phyloP scores from a whole-genome alignment of 2,888 invertebrate genomes.

The Machimus rusticus region DNA sequence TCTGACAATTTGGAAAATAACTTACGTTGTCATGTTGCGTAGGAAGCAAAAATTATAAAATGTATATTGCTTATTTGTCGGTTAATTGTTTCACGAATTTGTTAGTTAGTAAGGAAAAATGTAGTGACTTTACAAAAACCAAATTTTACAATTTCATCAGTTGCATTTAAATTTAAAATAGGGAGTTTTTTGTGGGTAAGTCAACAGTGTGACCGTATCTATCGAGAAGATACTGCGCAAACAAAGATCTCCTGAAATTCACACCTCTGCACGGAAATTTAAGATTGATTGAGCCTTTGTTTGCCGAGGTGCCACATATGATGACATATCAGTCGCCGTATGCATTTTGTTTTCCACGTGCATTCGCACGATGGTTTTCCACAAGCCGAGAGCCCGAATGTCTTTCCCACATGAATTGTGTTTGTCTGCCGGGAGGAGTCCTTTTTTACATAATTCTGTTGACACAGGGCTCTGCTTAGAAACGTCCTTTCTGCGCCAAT shows the following conservation, averaged over 20 bases:
- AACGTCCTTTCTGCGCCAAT: not conserved
- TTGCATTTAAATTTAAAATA: not conserved
- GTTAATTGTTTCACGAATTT: too few relatives aligned
- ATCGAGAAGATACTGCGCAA: not conserved
- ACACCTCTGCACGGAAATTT: not conserved
- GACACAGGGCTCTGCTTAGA: slow-evolving; percentile 9
- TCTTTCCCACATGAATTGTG: slow-evolving; percentile 13
- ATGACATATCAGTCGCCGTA: slow-evolving; percentile 21
- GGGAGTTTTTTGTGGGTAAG: not conserved
- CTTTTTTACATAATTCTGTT: slow-evolving; percentile 42
- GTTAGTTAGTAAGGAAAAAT: too few relatives aligned
- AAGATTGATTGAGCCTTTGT: slow-evolving; percentile 23
- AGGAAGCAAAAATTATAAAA: not conserved
- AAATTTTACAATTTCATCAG: not conserved
- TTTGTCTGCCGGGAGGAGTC: not conserved
- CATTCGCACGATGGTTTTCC: not conserved
- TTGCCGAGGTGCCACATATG: slow-evolving; percentile 20
- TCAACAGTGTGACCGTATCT: not conserved
- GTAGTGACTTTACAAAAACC: too few relatives aligned
- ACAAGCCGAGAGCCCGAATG: not conserved
- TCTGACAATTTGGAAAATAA: not conserved
- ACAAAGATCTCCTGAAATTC: not conserved
- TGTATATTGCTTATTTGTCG: too few relatives aligned
- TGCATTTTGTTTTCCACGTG: not conserved
- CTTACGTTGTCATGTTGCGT: too few relatives aligned